Evolutionary conservation across 92 coral and sea anemone species (phyloP).

Genomic region (Epizoanthus illoricatus): DNA sequence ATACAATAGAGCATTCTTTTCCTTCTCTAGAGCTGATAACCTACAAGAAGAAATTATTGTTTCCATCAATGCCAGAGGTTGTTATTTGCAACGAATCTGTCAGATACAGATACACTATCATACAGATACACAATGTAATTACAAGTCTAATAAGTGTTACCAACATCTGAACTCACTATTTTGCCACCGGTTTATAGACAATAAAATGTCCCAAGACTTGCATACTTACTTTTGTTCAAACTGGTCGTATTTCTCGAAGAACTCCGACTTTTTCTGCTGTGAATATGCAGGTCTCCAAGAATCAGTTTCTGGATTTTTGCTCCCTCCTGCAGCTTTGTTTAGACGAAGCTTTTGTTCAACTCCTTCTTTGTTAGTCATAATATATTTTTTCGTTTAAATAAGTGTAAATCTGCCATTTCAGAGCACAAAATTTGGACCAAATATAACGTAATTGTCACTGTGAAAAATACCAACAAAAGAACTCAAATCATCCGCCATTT

Average conservation of each 20-base stretch:
- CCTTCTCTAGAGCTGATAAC: conserved; percentile 81
- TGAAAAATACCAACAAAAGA: neutral
- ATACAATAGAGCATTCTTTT: conserved; percentile 72
- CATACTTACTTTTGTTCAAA: conserved; percentile 78
- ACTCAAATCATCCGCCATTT: conserved; percentile 39
- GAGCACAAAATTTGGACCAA: neutral
- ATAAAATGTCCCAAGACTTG: neutral
- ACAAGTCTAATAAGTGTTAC: too few relatives aligned
- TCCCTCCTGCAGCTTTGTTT: neutral
- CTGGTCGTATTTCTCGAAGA: conserved; percentile 75
- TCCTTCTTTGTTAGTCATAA: conserved; percentile 30
- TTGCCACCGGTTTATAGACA: neutral
- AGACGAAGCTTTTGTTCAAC: neutral
- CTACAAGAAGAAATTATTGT: conserved; percentile 32
- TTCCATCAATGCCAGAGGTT: neutral
- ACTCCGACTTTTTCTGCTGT: conserved; percentile 73
- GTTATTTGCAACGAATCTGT: neutral
- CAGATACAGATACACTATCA: too few relatives aligned
- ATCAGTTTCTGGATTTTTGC: conserved; percentile 17
- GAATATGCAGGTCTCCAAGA: conserved; percentile 5
- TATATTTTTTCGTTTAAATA: neutral
- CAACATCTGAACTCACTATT: neutral
- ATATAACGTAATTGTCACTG: neutral
- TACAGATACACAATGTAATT: too few relatives aligned
- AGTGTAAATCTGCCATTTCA: conserved; percentile 1